Base-by-base conservation (phyloP, 2,113 vertebrate genomes). In the Notechis scutatus region DNA sequence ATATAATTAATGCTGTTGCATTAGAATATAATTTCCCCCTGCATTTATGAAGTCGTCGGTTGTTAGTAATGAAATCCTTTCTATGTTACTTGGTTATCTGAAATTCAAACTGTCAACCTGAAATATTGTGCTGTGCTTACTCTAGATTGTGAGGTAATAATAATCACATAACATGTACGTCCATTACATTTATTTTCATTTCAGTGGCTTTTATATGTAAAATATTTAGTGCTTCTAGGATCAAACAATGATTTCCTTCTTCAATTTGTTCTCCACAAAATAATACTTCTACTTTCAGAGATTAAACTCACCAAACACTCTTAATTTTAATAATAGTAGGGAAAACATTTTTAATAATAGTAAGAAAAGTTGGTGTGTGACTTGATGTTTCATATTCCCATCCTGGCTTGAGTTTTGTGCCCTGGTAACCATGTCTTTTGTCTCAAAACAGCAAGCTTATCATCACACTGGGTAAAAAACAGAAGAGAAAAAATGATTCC, bases 391-490 rank as follows among this genome's bases (percentile, higher is more conserved):
- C 57, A 55, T 85, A 29, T 7, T 42, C 10, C 47, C 50, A 81
- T 42, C 34, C 74, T 81, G 34, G 9, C 5, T 29, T 55, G 56
- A 4, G 7, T 74, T 94, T 90, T 93, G 4, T 91, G 23, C 9
- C 0, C 1, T 88, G 14, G 61, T 95, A 69, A 90, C 29, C 94
- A 88, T 87, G 39, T 29, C 29, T 91, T 74, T 94, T 93, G 85
- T 95, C 85, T 94, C 92, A 34, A 93, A 92, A 97, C 95, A 99
- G 99, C 92, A 99, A 99, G 97, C 98, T 99, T 89, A 99, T 99
- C 94, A 99, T 99, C 96, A 99, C 99, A 87, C 97, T 99, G 96
- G 98, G 99, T 95, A 99, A 99, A 97, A 99, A 99, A 97, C 99
- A 99, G 96, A 99, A 99, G 93, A 98, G 99, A 94, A 99, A 99